Conservation (phyloP, 1,140 invertebrate genomes). For the Drosophila auraria region DNA sequence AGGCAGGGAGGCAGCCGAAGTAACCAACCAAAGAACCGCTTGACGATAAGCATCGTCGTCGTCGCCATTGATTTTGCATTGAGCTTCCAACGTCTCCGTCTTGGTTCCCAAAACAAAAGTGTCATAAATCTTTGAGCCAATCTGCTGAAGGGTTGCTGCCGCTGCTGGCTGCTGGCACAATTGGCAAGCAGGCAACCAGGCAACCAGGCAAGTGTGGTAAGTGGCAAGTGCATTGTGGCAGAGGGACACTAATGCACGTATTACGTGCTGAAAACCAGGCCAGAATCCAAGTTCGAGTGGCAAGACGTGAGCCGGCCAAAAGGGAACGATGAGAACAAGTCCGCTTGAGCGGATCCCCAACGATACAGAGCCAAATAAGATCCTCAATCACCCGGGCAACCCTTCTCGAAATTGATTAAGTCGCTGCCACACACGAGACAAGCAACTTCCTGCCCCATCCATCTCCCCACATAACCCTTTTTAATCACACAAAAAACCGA, state of each 20-base stretch:
- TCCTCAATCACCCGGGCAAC: slow-evolving; percentile 25
- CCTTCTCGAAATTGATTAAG: slow-evolving; percentile 49
- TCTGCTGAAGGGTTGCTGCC: slow-evolving; percentile 3
- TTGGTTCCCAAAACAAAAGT: slow-evolving; percentile 67
- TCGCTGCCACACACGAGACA: slow-evolving; percentile 24
- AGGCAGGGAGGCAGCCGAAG: not conserved
- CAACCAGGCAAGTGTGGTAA: slow-evolving; percentile 21
- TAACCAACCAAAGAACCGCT: slow-evolving; percentile 22
- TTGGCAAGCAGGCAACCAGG: not conserved
- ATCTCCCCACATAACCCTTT: slow-evolving; percentile 20
- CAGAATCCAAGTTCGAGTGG: slow-evolving; percentile 47
- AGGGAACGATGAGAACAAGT: slow-evolving; percentile 18
- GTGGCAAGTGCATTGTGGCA: slow-evolving; percentile 43
- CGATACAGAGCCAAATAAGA: slow-evolving; percentile 22
- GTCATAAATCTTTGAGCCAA: slow-evolving; percentile 77
- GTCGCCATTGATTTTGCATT: slow-evolving; percentile 75
- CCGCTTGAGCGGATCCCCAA: slow-evolving; percentile 4
- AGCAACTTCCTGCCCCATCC: slow-evolving; percentile 60
- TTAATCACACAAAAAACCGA: slow-evolving; percentile 35
- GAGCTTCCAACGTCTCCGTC: slow-evolving; percentile 26
- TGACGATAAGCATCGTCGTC: slow-evolving; percentile 58
- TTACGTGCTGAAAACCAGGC: slow-evolving; percentile 58
- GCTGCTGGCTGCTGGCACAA: slow-evolving; percentile 4
- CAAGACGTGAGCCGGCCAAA: slow-evolving; percentile 48
- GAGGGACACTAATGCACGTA: slow-evolving; percentile 72